Conservation (phyloP, 2,113 vertebrate species). For the Eubucco bourcierii region DNA sequence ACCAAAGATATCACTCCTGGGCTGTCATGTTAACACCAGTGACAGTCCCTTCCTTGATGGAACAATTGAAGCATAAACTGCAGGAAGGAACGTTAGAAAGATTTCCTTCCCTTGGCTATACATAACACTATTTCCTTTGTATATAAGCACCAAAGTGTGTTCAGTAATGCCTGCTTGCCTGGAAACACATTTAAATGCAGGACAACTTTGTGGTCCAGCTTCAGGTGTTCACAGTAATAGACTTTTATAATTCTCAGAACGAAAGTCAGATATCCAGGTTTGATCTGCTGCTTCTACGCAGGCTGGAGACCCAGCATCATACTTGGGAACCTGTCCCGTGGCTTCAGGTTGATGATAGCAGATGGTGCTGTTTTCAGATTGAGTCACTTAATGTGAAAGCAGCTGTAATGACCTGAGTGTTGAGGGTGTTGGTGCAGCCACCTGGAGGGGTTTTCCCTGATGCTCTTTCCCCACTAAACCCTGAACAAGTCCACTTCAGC, state of each 20-base stretch:
- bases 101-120: not conserved
- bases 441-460: not conserved
- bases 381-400: not conserved
- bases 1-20: not conserved
- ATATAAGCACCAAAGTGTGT: not conserved
- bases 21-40: not conserved
- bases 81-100: conserved; percentile 14
- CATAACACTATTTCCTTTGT: not conserved
- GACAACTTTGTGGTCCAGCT: not conserved
- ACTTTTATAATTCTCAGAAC: not conserved
- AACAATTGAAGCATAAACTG: conserved; percentile 9
- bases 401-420: not conserved
- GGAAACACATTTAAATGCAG: not conserved
- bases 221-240: not conserved
- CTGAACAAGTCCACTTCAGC: not conserved
- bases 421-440: not conserved
- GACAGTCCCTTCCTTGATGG: not conserved
- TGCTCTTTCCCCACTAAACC: not conserved
- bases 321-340: not conserved
- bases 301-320: not conserved
- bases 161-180: not conserved
- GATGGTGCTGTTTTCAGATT: not conserved
- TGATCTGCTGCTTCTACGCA: not conserved
- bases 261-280: not conserved
- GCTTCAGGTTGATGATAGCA: not conserved